Conservation (phyloP, 2,888 invertebrate genomes). For the Galerucella calmariensis region DNA sequence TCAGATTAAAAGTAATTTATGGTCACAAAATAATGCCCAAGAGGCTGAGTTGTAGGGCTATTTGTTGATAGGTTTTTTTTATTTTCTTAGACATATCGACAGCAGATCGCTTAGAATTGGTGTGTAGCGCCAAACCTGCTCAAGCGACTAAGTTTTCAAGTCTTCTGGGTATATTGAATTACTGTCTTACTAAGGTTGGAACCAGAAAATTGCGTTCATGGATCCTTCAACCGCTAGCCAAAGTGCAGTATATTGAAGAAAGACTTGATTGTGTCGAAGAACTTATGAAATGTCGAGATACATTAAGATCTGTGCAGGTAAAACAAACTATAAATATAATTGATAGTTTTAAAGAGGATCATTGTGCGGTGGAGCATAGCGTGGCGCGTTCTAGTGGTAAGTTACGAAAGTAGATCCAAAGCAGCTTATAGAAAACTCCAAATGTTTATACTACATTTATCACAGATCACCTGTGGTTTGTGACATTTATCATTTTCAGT, state of each 20-base stretch:
- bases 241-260: conserved; percentile 72
- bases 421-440: too few species aligned
- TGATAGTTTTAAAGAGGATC: not conserved
- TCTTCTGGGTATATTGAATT: conserved; percentile 75
- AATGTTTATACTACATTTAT: too few species aligned
- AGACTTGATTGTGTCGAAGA: conserved; percentile 83
- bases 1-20: too few species aligned
- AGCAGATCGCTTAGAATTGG: conserved; percentile 80
- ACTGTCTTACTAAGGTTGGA: conserved; percentile 80
- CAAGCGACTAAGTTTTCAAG: conserved; percentile 64
- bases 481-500: too few species aligned
- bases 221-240: conserved; percentile 83
- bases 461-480: too few species aligned
- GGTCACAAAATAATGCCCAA: too few species aligned
- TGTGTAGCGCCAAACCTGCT: conserved; percentile 67
- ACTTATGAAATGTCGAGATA: conserved; percentile 74
- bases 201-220: conserved; percentile 81
- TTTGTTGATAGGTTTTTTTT: not conserved
- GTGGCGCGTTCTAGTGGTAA: too few species aligned
- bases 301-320: conserved; percentile 70
- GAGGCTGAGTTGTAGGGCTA: too few species aligned
- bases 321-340: not conserved
- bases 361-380: too few species aligned
- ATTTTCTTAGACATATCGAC: conserved; percentile 78
- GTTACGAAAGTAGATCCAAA: too few species aligned